Percentiles rank a stretch among this genome's conserved stretches.
Evolutionary conservation across 2,113 vertebrate genomes (phyloP).

Genomic region (Capricornis sumatraensis): DNA sequence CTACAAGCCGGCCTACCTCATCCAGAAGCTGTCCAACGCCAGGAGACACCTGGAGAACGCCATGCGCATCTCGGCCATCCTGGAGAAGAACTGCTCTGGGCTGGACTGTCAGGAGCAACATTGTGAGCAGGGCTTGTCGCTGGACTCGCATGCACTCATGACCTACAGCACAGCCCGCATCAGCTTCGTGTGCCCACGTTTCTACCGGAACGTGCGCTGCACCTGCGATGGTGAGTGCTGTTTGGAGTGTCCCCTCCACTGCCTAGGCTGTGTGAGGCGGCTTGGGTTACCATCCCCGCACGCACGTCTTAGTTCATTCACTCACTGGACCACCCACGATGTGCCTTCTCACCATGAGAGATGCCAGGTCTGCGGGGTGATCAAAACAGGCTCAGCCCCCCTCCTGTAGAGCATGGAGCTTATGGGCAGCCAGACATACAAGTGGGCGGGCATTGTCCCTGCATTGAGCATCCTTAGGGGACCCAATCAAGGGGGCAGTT

Average conservation of each 20-base stretch:
- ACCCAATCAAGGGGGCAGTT: too few relatives aligned
- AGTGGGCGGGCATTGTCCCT: background rate
- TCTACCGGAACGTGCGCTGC: conserved; percentile 92
- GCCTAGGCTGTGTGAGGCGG: background rate
- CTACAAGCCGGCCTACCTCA: conserved; percentile 94
- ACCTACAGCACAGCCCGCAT: conserved; percentile 94
- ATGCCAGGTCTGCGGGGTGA: background rate
- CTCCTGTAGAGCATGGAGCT: rapidly evolving
- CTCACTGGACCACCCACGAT: background rate
- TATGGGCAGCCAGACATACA: background rate
- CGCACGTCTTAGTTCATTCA: rapidly evolving
- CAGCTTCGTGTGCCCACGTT: conserved; percentile 96
- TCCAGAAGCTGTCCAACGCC: conserved; percentile 93
- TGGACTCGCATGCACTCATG: conserved; percentile 93
- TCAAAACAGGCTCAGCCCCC: background rate
- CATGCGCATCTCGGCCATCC: conserved; percentile 90
- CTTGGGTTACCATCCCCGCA: background rate
- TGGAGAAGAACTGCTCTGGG: conserved; percentile 97
- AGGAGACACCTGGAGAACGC: conserved; percentile 92
- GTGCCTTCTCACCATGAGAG: background rate
- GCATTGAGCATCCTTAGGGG: too few relatives aligned
- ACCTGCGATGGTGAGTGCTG: conserved; percentile 91
- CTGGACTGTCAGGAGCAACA: conserved; percentile 94
- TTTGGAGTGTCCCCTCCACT: rapidly evolving
- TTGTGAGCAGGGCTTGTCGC: conserved; percentile 91